Evolutionary conservation across 2,113 vertebrate genomes (phyloP), one percentile per base, ranked within the genome.

Genomic region (Mormyrus lacerda): DNA sequence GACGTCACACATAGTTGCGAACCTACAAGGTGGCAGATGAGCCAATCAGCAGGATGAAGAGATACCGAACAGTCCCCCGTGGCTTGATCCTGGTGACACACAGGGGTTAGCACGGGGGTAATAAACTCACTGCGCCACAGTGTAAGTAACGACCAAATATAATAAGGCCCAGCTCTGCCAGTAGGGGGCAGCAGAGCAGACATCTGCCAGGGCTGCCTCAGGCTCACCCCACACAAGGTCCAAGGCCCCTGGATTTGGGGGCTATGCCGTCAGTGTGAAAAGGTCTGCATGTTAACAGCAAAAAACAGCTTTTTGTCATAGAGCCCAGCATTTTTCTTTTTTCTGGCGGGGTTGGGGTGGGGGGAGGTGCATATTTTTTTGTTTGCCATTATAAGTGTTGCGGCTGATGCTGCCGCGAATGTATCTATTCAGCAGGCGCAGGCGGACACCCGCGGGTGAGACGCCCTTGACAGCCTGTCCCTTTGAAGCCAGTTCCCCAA

Each of bases 391-490:
- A 55, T 55, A 39, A 44, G 76, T 31, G 24, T 76, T 65, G 88
- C 88, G 87, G 89, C 69, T 42, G 55, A 24, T 58, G 82, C 42
- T 27, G 31, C 27, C 31, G 87, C 83, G 90, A 90, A 76, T 87
- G 82, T 50, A 61, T 89, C 42, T 48, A 24, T 86, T 73, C 76
- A 48, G 87, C 89, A 55, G 50, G 53, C 4, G 24, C 27, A 50
- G 73, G 87, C 79, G 39, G 15, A 79, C 91, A 89, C 87, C 88
- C 87, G 83, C 90, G 53, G 87, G 65, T 27, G 9, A 85, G 47
- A 55, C 83, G 10, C 27, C 35, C 13, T 19, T 15, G 35, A 19
- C 13, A 17, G 61, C 10, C 15, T 0, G 35, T 2, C 31, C 5
- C 73, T 79, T 42, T 79, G 73, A 42, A 42, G 73, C 73, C 61